These are phyloP conservation scores for Erythrocercus mccallii DNA, from an alignment of 2,113 vertebrate species.

Conservation along the genomic window DNA sequence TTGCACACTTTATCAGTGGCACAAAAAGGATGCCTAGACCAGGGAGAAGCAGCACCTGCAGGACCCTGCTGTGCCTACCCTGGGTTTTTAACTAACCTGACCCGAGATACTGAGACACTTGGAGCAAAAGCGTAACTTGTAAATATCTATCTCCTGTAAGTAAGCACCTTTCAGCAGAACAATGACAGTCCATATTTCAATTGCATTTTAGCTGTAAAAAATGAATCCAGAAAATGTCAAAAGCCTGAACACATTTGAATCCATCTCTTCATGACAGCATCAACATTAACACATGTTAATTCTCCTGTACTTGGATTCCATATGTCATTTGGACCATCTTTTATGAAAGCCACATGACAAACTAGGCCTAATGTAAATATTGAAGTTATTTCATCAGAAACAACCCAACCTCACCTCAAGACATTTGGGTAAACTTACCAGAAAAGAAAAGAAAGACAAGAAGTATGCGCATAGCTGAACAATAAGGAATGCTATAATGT, in stretches of 20 bases:
- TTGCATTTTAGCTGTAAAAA: not conserved
- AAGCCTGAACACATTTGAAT: not conserved
- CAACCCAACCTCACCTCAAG: not conserved
- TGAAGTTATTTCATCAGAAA: not conserved
- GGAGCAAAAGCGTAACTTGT: not conserved
- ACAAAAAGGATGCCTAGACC: not conserved
- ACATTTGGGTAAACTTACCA: not conserved
- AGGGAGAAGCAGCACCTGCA: not conserved
- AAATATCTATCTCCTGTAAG: not conserved
- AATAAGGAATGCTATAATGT: not conserved
- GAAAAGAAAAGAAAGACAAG: not conserved
- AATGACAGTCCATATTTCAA: not conserved
- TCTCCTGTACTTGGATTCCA: not conserved
- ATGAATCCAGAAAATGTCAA: not conserved
- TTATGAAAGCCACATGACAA: not conserved
- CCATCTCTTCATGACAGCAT: not conserved
- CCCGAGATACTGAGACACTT: not conserved
- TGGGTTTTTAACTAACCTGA: not conserved
- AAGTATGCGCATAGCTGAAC: not conserved
- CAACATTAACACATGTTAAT: not conserved
- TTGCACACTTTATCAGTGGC: not conserved
- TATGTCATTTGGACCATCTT: not conserved
- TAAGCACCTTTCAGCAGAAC: not conserved
- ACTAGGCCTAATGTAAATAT: not conserved
- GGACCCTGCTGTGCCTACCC: not conserved